Conservation (phyloP, 2,888 invertebrate species). For the Stenodema calcarata region DNA sequence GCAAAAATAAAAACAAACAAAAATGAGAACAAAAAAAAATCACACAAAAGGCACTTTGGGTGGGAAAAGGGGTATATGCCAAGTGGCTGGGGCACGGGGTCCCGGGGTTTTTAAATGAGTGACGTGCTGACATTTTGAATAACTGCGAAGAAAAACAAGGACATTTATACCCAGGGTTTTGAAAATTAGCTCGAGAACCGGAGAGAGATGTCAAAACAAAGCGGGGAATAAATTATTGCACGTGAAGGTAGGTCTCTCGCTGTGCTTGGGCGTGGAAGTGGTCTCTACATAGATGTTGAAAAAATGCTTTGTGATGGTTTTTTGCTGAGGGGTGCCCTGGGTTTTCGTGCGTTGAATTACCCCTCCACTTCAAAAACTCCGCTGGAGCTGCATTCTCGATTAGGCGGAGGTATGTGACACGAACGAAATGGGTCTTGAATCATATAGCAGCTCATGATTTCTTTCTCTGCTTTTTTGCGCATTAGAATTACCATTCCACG, state of each 20-base stretch:
- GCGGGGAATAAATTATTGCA: slow-evolving; percentile 43
- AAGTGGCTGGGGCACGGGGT: neutral
- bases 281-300: neutral
- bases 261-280: neutral
- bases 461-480: neutral
- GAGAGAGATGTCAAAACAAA: slow-evolving; percentile 45
- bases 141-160: slow-evolving; percentile 24
- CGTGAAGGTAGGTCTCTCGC: neutral
- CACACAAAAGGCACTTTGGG: neutral
- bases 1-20: too few species aligned
- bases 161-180: slow-evolving; percentile 1
- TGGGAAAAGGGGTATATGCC: neutral
- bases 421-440: slow-evolving; percentile 14
- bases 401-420: slow-evolving; percentile 22
- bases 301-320: slow-evolving; percentile 11
- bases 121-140: slow-evolving; percentile 39
- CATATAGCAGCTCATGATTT: slow-evolving; percentile 1
- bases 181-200: slow-evolving; percentile 43
- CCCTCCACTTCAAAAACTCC: neutral
- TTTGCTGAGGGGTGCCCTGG: neutral
- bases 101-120: slow-evolving; percentile 20
- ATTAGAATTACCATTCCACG: too few species aligned
- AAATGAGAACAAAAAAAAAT: neutral
- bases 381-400: slow-evolving; percentile 26
- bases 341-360: neutral